A percentile compares a stretch with the other conserved stretches of the same genome.
These are phyloP conservation scores for Fregetta grallaria DNA, from an alignment of 2,113 vertebrate genomes.

Conservation along the genomic window DNA sequence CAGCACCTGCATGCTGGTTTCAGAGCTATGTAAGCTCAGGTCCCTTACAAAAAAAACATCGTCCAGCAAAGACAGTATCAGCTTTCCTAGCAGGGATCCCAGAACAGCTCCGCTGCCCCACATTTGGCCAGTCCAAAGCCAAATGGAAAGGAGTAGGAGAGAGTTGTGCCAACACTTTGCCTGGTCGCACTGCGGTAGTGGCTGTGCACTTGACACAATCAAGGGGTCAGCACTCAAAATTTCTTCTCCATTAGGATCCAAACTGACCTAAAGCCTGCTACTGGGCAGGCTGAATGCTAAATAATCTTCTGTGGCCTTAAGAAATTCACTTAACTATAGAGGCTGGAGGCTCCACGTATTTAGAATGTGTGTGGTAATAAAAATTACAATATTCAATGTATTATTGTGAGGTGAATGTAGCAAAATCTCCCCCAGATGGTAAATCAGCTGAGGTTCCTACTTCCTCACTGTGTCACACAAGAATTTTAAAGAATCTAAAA, in stretches of 20 bases:
- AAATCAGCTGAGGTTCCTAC: background rate
- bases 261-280: background rate
- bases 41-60: background rate
- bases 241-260: background rate
- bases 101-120: background rate
- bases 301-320: background rate
- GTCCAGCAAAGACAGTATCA: background rate
- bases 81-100: background rate
- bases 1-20: background rate
- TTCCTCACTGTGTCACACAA: background rate
- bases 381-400: background rate
- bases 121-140: background rate
- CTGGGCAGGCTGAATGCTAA: background rate
- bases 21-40: background rate
- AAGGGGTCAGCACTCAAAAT: background rate
- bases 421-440: background rate
- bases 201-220: background rate
- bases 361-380: background rate
- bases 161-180: background rate
- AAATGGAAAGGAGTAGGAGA: background rate
- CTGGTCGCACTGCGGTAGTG: accelerated
- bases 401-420: background rate
- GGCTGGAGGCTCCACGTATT: background rate
- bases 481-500: background rate
- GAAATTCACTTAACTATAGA: background rate